Evolutionary conservation across 2,113 vertebrate genomes (phyloP).

Genomic region (Delphinus delphis): DNA sequence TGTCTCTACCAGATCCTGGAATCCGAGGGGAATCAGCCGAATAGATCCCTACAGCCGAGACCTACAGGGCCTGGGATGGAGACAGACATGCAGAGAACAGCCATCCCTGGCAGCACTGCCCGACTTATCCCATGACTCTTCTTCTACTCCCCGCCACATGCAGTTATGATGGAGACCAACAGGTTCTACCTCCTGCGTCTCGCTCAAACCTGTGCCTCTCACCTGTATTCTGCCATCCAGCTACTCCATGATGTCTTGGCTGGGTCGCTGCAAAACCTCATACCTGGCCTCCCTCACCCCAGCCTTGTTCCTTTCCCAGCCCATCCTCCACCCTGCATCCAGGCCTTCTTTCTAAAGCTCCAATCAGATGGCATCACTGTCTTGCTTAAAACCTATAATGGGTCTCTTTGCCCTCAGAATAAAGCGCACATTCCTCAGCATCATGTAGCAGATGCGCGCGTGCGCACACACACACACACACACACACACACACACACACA

Average conservation of each 20-base stretch:
- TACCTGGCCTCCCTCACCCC: not conserved
- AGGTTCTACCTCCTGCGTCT: not conserved
- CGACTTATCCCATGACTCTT: accelerated
- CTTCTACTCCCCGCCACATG: accelerated
- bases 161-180: no score
- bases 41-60: not conserved
- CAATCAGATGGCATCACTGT: not conserved
- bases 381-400: not conserved
- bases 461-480: not conserved
- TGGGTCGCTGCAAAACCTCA: not conserved
- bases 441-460: not conserved
- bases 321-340: not conserved
- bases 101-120: accelerated
- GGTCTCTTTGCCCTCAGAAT: not conserved
- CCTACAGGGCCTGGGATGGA: not conserved
- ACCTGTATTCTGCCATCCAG: accelerated
- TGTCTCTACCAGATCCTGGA: not conserved
- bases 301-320: not conserved
- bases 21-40: not conserved
- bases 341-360: not conserved
- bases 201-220: not conserved
- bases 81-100: not conserved
- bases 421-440: not conserved
- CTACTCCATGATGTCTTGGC: not conserved
- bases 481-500: not conserved